Evolutionary conservation across 1,140 invertebrate species (phyloP).

Genomic region (Hyles euphorbiae): DNA sequence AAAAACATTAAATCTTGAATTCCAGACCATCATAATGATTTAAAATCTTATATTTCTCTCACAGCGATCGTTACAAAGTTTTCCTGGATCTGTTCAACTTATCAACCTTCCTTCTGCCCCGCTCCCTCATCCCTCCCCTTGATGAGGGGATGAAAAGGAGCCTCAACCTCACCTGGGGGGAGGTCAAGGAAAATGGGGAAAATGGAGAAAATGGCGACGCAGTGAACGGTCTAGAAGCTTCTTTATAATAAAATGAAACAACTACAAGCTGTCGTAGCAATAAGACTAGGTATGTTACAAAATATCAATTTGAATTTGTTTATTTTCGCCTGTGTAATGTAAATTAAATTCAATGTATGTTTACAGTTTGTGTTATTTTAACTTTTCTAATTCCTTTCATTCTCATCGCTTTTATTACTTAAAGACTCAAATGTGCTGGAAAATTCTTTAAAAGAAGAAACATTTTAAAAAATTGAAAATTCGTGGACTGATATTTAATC

Average conservation of each 20-base stretch:
- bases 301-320: too few species aligned
- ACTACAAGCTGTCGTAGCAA: too few species aligned
- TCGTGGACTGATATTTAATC: too few species aligned
- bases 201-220: constrained; percentile 4
- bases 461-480: too few species aligned
- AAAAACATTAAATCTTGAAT: too few species aligned
- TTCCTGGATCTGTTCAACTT: constrained; percentile 98
- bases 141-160: constrained; percentile 80
- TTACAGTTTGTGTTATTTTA: neutral
- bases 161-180: constrained; percentile 65
- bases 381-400: neutral
- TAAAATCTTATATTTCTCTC: too few species aligned
- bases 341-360: too few species aligned
- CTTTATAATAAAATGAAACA: constrained; percentile 21
- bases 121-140: constrained; percentile 92
- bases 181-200: constrained; percentile 36
- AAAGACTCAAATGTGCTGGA: too few species aligned
- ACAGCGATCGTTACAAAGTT: constrained; percentile 98
- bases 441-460: too few species aligned
- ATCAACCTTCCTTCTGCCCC: constrained; percentile 95
- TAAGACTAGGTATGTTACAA: too few species aligned
- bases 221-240: constrained; percentile 27
- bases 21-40: neutral
- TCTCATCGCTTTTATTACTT: neutral
- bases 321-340: too few species aligned